Base-by-base conservation (phyloP, 2,113 vertebrate genomes). In the Gorsachius goisagi region DNA sequence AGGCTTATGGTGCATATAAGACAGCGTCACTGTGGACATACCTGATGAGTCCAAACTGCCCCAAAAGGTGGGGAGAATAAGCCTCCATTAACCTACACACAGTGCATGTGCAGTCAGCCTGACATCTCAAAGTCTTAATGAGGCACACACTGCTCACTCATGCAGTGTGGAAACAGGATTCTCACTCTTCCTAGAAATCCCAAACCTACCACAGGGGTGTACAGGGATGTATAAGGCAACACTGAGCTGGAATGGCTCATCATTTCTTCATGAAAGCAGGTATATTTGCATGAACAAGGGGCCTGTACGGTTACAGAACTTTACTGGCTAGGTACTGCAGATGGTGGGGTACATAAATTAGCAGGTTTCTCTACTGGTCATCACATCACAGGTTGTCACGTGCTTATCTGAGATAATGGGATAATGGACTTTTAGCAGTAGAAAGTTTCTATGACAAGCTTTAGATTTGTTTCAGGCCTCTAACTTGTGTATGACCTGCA, bases 51-150 rank as follows among this genome's bases (percentile, higher is more conserved):
- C 13, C 45, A 74, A n/a, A 52, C 9, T 52, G 30, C 37, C 20
- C 15, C 69, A 84, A 47, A 59, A 19, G 3, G 12, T 27, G 14
- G 19, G 32, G 5, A 68, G 15, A 87, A 14, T 5, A 55, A 64
- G 22, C 9, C 21, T 64, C 18, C 50, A 56, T 1, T 3, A 77
- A 60, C 39, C 32, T 69, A 39, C 23, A 72, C 16, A 55, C 1
- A 2, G 12, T 21, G 37, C 26, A 14, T 2, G 2, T 52, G 53
- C 44, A 49, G 32, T 53, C 28, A 71, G 32, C 15, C 58, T 67
- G 47, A 56, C 41, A 58, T 59, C 52, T 87, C 20, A 9, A 26
- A 0, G 4, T 33, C 37, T 41, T 71, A 37, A 30, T 0, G 0
- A 13, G 41, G 28, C 67, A 56, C 30, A 75, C 8, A 4, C 9